These are phyloP conservation scores for Anarsia innoxiella DNA, from an alignment of 2,888 invertebrate species.

Conservation along the genomic window DNA sequence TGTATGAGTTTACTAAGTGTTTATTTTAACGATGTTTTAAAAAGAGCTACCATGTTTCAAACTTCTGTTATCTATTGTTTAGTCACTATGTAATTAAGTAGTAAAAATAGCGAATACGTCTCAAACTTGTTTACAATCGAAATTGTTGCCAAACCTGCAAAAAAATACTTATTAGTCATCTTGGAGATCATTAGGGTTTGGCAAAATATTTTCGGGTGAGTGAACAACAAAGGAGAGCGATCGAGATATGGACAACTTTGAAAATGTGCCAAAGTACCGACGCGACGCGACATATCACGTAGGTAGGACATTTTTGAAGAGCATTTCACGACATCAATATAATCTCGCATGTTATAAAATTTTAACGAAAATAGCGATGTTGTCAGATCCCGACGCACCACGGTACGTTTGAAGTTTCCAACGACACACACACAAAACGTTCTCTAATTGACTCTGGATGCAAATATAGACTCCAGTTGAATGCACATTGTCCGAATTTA, in stretches of 20 bases:
- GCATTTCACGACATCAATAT: conserved; percentile 49
- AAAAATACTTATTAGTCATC: too few species aligned
- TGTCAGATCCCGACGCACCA: conserved; percentile 3
- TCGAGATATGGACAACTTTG: conserved; percentile 49
- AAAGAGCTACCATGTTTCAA: too few species aligned
- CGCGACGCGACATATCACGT: too few species aligned
- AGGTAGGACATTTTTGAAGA: conserved; percentile 40
- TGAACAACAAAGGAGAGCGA: conserved; percentile 32
- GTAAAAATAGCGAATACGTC: too few species aligned
- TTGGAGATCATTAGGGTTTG: conserved; percentile 15
- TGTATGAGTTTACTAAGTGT: too few species aligned
- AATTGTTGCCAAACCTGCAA: not conserved
- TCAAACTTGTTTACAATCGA: not conserved
- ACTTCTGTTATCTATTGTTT: too few species aligned
- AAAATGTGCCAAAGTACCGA: conserved; percentile 56
- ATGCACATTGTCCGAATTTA: too few species aligned
- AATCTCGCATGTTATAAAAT: conserved; percentile 41
- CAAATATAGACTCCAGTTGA: conserved; percentile 1
- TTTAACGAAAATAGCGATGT: conserved; percentile 40
- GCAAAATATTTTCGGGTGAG: conserved; percentile 12
- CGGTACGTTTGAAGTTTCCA: not conserved
- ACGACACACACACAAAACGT: conserved; percentile 1
- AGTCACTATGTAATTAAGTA: not conserved
- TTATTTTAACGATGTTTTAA: too few species aligned
- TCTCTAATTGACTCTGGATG: conserved; percentile 1